Evolutionary conservation across 2,113 vertebrate genomes (phyloP).

Genomic region (Colinus virginianus): DNA sequence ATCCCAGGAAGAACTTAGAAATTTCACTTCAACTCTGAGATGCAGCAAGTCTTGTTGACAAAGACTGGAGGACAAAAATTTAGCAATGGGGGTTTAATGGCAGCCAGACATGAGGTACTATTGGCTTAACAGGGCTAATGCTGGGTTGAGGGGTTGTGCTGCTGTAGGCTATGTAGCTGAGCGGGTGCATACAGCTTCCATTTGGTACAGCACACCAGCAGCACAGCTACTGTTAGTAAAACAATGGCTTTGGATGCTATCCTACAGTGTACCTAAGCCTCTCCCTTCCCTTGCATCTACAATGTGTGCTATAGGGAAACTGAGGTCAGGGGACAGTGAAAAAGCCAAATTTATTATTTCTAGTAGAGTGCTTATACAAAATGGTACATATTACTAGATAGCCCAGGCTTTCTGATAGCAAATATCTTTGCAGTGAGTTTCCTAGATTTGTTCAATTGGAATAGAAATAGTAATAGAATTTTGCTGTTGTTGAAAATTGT

Average conservation of each 20-base stretch:
- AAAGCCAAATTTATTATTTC: background rate
- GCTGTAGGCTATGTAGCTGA: background rate
- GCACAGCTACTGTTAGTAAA: background rate
- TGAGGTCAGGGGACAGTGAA: background rate
- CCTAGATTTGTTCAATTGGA: background rate
- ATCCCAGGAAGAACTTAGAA: background rate
- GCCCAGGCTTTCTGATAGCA: background rate
- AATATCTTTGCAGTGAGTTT: background rate
- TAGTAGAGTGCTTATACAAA: background rate
- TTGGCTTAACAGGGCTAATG: background rate
- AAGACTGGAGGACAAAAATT: background rate
- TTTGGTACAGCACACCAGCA: background rate
- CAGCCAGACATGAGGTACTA: background rate
- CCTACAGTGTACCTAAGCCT: accelerated
- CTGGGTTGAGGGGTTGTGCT: background rate
- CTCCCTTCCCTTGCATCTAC: background rate
- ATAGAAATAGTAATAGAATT: background rate
- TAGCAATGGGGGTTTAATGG: background rate
- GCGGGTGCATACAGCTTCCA: accelerated
- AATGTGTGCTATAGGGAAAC: background rate
- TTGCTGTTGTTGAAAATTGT: background rate
- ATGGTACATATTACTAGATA: accelerated
- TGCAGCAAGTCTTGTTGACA: background rate
- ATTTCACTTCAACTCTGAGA: background rate
- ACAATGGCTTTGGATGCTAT: background rate